Conservation (phyloP, 2,113 vertebrate species). For the Sapayoa aenigma region DNA sequence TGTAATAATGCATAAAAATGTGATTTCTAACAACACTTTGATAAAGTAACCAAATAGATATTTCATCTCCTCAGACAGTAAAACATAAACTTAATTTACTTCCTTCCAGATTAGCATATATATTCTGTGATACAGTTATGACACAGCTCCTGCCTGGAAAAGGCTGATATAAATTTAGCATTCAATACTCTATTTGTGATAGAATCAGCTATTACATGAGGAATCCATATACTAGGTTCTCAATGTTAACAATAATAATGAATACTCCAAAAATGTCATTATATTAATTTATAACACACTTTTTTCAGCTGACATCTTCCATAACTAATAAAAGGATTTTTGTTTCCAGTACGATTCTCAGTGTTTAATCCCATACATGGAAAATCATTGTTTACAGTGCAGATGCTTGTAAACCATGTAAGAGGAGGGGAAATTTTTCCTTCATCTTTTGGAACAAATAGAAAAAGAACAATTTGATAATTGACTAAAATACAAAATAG, state of each 20-base stretch:
- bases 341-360: not conserved
- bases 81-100: not conserved
- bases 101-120: not conserved
- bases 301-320: not conserved
- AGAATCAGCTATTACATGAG: not conserved
- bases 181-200: not conserved
- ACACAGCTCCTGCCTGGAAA: not conserved
- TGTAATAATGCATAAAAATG: not conserved
- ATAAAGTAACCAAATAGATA: not conserved
- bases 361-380: not conserved
- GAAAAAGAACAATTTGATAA: not conserved
- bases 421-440: not conserved
- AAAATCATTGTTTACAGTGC: not conserved
- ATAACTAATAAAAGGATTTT: constrained; percentile 4
- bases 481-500: not conserved
- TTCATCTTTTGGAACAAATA: not conserved
- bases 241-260: not conserved
- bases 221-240: not conserved
- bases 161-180: not conserved
- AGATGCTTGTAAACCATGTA: not conserved
- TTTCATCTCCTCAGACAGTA: not conserved
- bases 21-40: not conserved
- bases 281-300: not conserved
- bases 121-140: not conserved
- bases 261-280: not conserved